Evolutionary conservation across 2,113 vertebrate species (phyloP).

Genomic region (Mus spicilegus): DNA sequence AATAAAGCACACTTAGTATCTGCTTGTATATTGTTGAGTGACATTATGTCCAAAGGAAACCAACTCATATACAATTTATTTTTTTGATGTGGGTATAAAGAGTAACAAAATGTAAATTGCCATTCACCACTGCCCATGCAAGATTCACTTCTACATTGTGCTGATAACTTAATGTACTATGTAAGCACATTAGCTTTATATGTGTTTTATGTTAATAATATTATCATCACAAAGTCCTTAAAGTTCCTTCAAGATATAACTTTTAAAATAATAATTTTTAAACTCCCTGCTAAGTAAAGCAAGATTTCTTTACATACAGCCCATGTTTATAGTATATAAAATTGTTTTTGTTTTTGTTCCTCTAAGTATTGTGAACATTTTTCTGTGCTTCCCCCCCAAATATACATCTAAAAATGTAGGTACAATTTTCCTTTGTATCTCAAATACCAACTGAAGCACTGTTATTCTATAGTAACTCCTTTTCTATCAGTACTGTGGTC

Average conservation of each 20-base stretch:
- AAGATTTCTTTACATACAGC: slow-evolving; percentile 70
- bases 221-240: not conserved
- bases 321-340: slow-evolving; percentile 59
- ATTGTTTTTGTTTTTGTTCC: slow-evolving; percentile 35
- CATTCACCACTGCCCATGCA: not conserved
- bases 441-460: not conserved
- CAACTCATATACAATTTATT: not conserved
- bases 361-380: not conserved
- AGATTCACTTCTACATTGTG: not conserved
- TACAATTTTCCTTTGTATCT: slow-evolving; percentile 13
- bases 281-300: slow-evolving; percentile 65
- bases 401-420: slow-evolving; percentile 63
- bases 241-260: slow-evolving; percentile 42
- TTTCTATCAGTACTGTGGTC: not conserved
- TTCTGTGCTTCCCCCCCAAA: not conserved
- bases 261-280: slow-evolving; percentile 13
- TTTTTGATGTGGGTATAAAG: not conserved
- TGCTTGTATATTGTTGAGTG: slow-evolving; percentile 58
- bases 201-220: not conserved
- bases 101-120: slow-evolving; percentile 21
- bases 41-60: slow-evolving; percentile 53
- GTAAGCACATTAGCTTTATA: not conserved
- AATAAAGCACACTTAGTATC: not conserved
- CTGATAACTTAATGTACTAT: not conserved
- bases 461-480: not conserved